phyloP scores from a whole-genome alignment of 2,113 vertebrate species.

The Mobula hypostoma region DNA sequence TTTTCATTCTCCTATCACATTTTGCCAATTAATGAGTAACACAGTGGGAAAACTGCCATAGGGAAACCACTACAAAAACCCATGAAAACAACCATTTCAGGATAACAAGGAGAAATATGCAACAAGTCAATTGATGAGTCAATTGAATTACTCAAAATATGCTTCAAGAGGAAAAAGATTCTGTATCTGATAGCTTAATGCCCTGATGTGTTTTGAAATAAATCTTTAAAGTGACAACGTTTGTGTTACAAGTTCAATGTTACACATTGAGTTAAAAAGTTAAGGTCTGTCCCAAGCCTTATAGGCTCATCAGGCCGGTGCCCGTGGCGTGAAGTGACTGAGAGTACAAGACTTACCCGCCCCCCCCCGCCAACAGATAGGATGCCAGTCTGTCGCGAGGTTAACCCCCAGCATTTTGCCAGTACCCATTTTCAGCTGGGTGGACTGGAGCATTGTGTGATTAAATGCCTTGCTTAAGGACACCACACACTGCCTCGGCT shows the following conservation, averaged over 20 bases:
- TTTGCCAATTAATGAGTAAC: neutral
- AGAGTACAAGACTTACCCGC: no score
- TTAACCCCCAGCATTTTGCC: no score
- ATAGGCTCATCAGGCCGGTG: no score
- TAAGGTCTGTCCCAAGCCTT: no score
- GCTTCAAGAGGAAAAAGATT: neutral
- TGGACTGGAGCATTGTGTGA: no score
- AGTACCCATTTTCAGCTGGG: no score
- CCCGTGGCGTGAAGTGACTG: no score
- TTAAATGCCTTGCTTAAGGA: no score
- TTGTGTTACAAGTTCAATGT: neutral
- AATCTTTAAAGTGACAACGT: neutral
- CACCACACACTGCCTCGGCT: no score
- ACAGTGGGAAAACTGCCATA: neutral
- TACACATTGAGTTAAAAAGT: neutral
- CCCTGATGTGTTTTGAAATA: neutral
- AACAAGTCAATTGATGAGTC: neutral
- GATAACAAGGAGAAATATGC: neutral
- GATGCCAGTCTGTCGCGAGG: no score
- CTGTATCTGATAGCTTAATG: neutral
- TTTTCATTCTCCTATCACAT: neutral
- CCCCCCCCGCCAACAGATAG: no score
- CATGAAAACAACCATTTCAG: neutral
- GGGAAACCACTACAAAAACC: neutral
- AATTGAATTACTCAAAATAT: neutral